These are phyloP conservation scores for Psammodynastes pulverulentus DNA, from an alignment of 2,113 vertebrate species.

Conservation along the genomic window DNA sequence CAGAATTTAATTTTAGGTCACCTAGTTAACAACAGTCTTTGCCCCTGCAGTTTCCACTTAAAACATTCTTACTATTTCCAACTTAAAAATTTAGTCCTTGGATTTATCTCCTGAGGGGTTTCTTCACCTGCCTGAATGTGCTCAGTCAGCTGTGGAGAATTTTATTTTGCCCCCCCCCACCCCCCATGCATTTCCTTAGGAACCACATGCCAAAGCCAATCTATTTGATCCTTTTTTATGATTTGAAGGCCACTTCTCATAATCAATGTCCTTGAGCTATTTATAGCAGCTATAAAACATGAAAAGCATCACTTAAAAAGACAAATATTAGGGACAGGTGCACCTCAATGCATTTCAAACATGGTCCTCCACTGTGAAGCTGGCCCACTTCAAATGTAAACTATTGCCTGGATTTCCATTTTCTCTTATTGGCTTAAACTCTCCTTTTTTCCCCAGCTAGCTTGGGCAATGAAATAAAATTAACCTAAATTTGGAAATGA, in stretches of 20 bases:
- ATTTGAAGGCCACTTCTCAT: not conserved
- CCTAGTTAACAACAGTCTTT: not conserved
- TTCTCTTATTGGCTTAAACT: not conserved
- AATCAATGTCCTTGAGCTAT: not conserved
- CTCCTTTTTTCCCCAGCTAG: slow-evolving; percentile 17
- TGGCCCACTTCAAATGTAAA: not conserved
- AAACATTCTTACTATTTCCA: not conserved
- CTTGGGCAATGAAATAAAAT: slow-evolving; percentile 59
- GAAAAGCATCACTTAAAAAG: not conserved
- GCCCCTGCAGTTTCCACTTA: not conserved
- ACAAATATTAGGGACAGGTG: not conserved
- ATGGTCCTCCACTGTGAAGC: not conserved
- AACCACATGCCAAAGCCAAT: not conserved
- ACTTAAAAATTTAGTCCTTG: not conserved
- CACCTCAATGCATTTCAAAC: not conserved
- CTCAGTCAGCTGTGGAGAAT: not conserved
- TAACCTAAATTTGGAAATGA: slow-evolving; percentile 49
- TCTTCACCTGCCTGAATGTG: too few relatives aligned
- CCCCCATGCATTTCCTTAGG: not conserved
- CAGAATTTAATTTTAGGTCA: not conserved
- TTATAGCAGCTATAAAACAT: not conserved
- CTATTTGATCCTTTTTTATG: not conserved
- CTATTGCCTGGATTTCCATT: not conserved
- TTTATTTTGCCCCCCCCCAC: not conserved
- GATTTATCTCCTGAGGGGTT: not conserved